Conservation (phyloP, 2,797 vertebrate species). For the Lepilemur septentrionalis region DNA sequence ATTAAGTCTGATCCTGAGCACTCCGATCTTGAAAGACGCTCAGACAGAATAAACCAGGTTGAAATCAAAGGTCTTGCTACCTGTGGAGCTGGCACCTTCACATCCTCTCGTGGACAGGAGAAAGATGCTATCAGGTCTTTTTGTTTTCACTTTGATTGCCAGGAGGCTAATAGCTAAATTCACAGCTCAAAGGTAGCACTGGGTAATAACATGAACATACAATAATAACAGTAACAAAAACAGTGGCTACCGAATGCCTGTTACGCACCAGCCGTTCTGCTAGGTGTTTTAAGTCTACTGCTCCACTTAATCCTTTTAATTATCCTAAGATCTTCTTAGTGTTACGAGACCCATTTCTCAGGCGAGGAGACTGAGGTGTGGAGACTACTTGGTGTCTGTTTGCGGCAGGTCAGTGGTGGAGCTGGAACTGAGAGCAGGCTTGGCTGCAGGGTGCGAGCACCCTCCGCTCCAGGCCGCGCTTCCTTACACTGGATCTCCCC, state of each 20-base stretch:
- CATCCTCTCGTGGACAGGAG: rapidly evolving
- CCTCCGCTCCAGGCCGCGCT: background rate
- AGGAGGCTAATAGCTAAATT: background rate
- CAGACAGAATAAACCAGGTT: background rate
- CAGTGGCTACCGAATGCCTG: background rate
- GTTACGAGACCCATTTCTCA: background rate
- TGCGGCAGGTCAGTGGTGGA: background rate
- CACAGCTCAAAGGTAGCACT: background rate
- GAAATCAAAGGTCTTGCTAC: background rate
- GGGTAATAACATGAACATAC: background rate
- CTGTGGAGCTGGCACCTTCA: background rate
- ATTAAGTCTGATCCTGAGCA: background rate
- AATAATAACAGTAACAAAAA: background rate
- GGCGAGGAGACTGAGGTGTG: background rate
- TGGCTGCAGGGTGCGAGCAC: background rate
- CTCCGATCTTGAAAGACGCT: background rate
- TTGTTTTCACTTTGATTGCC: background rate
- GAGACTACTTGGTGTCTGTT: background rate
- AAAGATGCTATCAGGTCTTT: background rate
- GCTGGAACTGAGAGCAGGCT: background rate
- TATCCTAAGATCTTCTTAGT: no score
- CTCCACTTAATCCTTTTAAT: background rate
- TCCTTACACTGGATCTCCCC: background rate
- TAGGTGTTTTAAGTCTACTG: background rate
- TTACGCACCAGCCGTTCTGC: background rate